A percentile compares a stretch with the other conserved stretches of the same genome.
These are phyloP conservation scores for Pteronotus mesoamericanus DNA, from an alignment of 2,797 vertebrate species.

Conservation along the genomic window DNA sequence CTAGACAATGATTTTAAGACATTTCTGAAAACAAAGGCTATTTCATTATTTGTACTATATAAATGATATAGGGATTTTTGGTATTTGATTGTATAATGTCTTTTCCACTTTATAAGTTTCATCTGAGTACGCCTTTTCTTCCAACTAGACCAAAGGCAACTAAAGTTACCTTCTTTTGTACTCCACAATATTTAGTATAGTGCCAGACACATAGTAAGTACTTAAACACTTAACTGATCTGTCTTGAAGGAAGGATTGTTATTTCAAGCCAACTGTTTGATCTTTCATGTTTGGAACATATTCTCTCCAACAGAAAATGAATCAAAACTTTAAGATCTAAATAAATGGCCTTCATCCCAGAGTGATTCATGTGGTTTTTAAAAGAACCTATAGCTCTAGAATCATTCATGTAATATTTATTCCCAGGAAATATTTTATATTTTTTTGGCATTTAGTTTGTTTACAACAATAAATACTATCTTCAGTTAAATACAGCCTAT, in stretches of 20 bases:
- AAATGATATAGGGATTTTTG: not conserved
- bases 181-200: conserved; percentile 51
- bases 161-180: conserved; percentile 26
- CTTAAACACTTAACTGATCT: conserved; percentile 65
- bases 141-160: conserved; percentile 30
- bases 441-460: conserved; percentile 46
- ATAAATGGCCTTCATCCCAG: conserved; percentile 47
- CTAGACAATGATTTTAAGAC: not conserved
- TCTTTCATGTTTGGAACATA: conserved; percentile 62
- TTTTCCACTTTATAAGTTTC: conserved; percentile 24
- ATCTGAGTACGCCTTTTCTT: conserved; percentile 5
- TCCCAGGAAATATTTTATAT: conserved; percentile 34
- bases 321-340: conserved; percentile 62
- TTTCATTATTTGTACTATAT: conserved; percentile 12
- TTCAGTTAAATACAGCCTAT: conserved; percentile 45
- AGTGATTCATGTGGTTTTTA: not conserved
- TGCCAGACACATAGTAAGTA: conserved; percentile 54
- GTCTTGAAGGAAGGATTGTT: conserved; percentile 46
- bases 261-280: conserved; percentile 69
- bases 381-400: conserved; percentile 25
- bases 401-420: conserved; percentile 48
- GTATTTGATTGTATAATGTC: conserved; percentile 20
- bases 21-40: conserved; percentile 28
- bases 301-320: conserved; percentile 64
- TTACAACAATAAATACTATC: conserved; percentile 52